phyloP scores from a whole-genome alignment of 2,113 vertebrate genomes.

The Nesoenas mayeri region DNA sequence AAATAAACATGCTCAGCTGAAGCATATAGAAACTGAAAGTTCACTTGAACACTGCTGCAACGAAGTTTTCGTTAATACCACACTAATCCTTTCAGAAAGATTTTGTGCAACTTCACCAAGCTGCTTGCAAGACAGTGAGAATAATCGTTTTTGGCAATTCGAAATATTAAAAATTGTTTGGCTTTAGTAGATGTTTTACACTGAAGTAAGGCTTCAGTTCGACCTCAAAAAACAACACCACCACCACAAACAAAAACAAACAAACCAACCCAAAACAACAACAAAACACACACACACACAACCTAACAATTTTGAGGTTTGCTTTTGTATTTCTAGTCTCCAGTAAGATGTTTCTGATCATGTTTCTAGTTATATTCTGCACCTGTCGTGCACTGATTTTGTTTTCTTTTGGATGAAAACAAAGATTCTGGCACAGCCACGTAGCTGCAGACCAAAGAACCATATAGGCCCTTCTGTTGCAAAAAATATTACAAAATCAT shows the following conservation, averaged over 20 bases:
- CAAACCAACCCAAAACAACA: too few species aligned
- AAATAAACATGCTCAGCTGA: slow-evolving; percentile 32
- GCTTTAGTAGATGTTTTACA: not conserved
- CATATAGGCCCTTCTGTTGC: not conserved
- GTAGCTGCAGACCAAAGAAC: not conserved
- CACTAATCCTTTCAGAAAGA: not conserved
- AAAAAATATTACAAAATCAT: not conserved
- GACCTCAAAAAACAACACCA: not conserved
- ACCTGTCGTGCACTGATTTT: not conserved
- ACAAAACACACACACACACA: too few species aligned
- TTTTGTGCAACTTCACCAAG: not conserved
- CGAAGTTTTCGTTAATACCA: not conserved
- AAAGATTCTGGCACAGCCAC: not conserved
- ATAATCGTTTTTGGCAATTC: not conserved
- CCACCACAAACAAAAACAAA: too few species aligned
- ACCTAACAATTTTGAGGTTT: too few species aligned
- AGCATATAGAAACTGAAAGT: slow-evolving; percentile 41
- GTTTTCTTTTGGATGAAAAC: not conserved
- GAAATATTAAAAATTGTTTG: not conserved
- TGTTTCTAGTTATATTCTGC: not conserved
- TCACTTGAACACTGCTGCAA: not conserved
- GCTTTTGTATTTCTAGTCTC: not conserved
- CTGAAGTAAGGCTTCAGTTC: not conserved
- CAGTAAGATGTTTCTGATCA: not conserved
- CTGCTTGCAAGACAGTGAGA: not conserved